Percentiles rank a stretch among this genome's conserved stretches.
These are phyloP conservation scores for Pogonophryne albipinna DNA, from an alignment of 2,797 vertebrate genomes.

Conservation along the genomic window DNA sequence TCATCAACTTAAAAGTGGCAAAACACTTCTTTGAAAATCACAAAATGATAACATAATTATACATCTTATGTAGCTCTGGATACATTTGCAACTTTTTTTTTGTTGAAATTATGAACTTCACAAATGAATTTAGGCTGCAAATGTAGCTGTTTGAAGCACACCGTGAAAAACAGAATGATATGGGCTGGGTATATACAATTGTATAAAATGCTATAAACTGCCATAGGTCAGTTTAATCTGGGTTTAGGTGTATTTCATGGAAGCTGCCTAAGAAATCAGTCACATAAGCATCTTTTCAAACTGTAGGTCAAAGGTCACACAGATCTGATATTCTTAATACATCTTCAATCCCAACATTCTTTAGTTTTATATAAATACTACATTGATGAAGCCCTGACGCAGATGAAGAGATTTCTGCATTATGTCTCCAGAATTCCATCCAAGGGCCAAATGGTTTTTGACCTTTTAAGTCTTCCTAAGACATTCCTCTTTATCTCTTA, in stretches of 20 bases:
- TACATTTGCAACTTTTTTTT: no score
- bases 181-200: not conserved
- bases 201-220: not conserved
- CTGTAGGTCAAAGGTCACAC: constrained; percentile 11
- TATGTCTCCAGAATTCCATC: not conserved
- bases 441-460: constrained; percentile 3
- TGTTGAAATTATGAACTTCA: not conserved
- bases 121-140: not conserved
- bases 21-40: not conserved
- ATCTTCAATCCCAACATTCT: not conserved
- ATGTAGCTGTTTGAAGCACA: not conserved
- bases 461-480: constrained; percentile 25
- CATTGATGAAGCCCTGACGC: not conserved
- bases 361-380: not conserved
- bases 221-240: constrained; percentile 6
- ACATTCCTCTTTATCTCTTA: constrained; percentile 28
- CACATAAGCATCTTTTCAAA: not conserved
- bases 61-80: not conserved
- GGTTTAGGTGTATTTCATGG: not conserved
- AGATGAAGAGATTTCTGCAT: not conserved
- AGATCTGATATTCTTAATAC: constrained; percentile 8
- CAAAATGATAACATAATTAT: not conserved
- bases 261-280: constrained; percentile 1
- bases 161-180: not conserved
- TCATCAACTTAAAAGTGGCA: not conserved